Evolutionary conservation across 2,113 vertebrate genomes (phyloP).

Genomic region (Hippotragus niger): DNA sequence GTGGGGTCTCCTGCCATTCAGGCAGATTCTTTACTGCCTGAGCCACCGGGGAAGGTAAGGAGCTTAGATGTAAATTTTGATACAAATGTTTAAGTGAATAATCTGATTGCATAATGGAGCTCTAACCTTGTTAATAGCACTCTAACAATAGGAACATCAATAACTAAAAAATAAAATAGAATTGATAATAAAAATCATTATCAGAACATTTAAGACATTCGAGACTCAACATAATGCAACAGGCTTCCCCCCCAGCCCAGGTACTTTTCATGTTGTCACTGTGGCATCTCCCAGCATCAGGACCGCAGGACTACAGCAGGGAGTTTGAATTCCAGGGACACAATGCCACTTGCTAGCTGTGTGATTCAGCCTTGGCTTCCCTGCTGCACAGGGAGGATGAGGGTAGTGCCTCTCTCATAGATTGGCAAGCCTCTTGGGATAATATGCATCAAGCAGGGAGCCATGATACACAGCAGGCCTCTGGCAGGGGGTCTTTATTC

Average conservation of each 20-base stretch:
- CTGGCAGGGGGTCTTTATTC: too few species aligned
- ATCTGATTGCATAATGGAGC: neutral
- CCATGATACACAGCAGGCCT: neutral
- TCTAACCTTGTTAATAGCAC: neutral
- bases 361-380: neutral
- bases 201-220: neutral
- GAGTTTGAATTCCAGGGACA: neutral
- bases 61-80: neutral
- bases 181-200: neutral
- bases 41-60: neutral
- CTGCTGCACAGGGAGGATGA: neutral
- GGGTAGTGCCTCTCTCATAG: accelerated
- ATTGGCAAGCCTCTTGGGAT: neutral
- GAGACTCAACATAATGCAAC: too few species aligned
- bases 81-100: neutral
- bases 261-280: accelerated
- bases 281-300: accelerated
- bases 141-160: neutral
- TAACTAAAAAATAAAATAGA: neutral
- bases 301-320: accelerated
- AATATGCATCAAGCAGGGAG: accelerated
- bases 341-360: neutral
- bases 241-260: accelerated
- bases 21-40: neutral
- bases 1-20: neutral